Conservation (phyloP, 1,140 invertebrate genomes). For the Scylla paramamosain region DNA sequence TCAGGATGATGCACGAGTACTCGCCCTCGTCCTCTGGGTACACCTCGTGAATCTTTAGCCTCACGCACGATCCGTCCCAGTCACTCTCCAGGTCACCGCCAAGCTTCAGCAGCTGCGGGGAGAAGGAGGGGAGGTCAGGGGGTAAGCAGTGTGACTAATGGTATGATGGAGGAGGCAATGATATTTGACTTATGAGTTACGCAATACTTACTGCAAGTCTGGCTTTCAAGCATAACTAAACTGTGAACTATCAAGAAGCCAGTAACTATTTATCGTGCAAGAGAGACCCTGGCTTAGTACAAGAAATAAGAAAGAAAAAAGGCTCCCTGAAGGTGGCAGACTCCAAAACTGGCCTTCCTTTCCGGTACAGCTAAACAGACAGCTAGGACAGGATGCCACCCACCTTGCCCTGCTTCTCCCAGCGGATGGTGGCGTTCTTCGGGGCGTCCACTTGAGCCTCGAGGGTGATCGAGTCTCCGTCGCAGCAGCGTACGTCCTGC, state of each 20-base stretch:
- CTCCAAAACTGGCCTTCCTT: too few relatives aligned
- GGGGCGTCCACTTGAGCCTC: constrained; percentile 86
- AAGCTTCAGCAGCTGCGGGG: constrained; percentile 84
- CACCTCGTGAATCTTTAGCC: constrained; percentile 87
- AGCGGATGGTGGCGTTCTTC: constrained; percentile 84
- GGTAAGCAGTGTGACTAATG: too few relatives aligned
- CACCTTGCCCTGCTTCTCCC: constrained; percentile 91
- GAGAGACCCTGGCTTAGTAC: too few relatives aligned
- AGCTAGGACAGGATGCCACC: constrained; percentile 58
- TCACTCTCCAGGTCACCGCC: constrained; percentile 86
- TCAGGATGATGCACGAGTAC: constrained; percentile 91
- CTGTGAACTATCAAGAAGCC: too few relatives aligned
- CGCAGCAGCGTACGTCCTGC: constrained; percentile 88
- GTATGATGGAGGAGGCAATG: too few relatives aligned
- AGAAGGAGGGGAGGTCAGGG: background rate
- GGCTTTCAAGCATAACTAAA: too few relatives aligned
- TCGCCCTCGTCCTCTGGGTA: constrained; percentile 94
- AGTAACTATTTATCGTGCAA: too few relatives aligned
- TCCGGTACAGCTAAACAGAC: too few relatives aligned
- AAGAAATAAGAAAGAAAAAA: too few relatives aligned
- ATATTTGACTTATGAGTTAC: too few relatives aligned
- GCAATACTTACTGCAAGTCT: too few relatives aligned
- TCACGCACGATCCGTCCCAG: constrained; percentile 86
- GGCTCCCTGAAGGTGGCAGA: too few relatives aligned
- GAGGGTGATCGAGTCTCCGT: constrained; percentile 89